A percentile compares a stretch with the other conserved stretches of the same genome.
Conservation (phyloP, 1,140 invertebrate genomes). For the Scaptomyza hsui region DNA sequence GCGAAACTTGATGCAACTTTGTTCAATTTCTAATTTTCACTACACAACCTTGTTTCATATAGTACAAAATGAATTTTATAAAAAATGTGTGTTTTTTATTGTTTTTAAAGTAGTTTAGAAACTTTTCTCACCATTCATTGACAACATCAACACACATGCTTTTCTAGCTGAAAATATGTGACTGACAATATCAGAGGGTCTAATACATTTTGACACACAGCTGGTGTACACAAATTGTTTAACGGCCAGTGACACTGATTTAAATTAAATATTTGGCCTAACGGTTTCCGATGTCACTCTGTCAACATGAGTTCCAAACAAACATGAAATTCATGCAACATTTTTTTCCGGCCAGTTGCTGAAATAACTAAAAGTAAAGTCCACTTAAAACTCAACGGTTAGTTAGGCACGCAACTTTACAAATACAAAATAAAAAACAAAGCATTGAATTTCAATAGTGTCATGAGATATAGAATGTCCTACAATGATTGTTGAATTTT, state of each 20-base stretch:
- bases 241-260: slow-evolving; percentile 75
- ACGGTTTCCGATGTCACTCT: slow-evolving; percentile 46
- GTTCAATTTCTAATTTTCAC: slow-evolving; percentile 23
- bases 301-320: slow-evolving; percentile 59
- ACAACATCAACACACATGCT: background rate
- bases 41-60: no score
- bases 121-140: background rate
- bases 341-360: slow-evolving; percentile 19
- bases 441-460: background rate
- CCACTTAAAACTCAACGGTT: slow-evolving; percentile 26
- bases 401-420: slow-evolving; percentile 11
- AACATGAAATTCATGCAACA: slow-evolving; percentile 57
- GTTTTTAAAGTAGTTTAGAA: no score
- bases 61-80: no score
- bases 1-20: slow-evolving; percentile 8
- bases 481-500: background rate
- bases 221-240: slow-evolving; percentile 35
- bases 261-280: slow-evolving; percentile 76
- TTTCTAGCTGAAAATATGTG: background rate
- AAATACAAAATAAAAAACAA: slow-evolving; percentile 35
- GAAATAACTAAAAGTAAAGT: slow-evolving; percentile 39
- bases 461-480: background rate
- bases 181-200: no score
- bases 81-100: no score
- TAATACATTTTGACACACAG: slow-evolving; percentile 8